A percentile compares a stretch with the other conserved stretches of the same genome.
phyloP scores from a whole-genome alignment of 2,797 vertebrate species.

The Sparidentex hasta region DNA sequence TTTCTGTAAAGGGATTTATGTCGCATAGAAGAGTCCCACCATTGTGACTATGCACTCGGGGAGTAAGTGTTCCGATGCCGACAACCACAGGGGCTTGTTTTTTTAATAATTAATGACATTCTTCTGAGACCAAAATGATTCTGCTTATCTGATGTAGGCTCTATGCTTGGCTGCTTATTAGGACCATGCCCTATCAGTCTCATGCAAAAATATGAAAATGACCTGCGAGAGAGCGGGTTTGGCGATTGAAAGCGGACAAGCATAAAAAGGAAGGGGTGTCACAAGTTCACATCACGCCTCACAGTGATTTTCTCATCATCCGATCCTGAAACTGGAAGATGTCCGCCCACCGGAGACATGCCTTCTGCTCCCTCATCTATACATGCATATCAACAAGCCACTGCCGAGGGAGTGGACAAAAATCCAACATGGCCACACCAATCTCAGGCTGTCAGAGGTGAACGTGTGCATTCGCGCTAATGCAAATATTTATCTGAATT shows the following conservation, averaged over 20 bases:
- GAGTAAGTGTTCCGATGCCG: constrained; percentile 45
- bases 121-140: constrained; percentile 60
- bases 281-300: constrained; percentile 15
- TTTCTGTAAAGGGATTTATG: constrained; percentile 45
- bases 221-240: not conserved
- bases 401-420: not conserved
- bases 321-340: constrained; percentile 3
- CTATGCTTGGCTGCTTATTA: constrained; percentile 54
- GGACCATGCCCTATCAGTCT: constrained; percentile 39
- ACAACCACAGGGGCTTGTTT: constrained; percentile 35
- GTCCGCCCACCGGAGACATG: not conserved
- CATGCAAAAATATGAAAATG: constrained; percentile 34
- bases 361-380: not conserved
- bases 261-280: constrained; percentile 1
- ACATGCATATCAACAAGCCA: constrained; percentile 19
- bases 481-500: constrained; percentile 82
- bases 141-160: constrained; percentile 62
- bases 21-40: constrained; percentile 31
- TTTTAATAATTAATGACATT: constrained; percentile 64
- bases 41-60: constrained; percentile 1
- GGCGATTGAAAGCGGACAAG: constrained; percentile 4
- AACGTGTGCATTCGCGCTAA: constrained; percentile 34
- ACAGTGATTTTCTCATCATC: constrained; percentile 8
- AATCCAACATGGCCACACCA: constrained; percentile 14
- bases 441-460: constrained; percentile 34